Percentiles rank a stretch among this genome's conserved stretches.
Evolutionary conservation across 2,113 vertebrate species (phyloP).

Genomic region (Ctenomys sociabilis): DNA sequence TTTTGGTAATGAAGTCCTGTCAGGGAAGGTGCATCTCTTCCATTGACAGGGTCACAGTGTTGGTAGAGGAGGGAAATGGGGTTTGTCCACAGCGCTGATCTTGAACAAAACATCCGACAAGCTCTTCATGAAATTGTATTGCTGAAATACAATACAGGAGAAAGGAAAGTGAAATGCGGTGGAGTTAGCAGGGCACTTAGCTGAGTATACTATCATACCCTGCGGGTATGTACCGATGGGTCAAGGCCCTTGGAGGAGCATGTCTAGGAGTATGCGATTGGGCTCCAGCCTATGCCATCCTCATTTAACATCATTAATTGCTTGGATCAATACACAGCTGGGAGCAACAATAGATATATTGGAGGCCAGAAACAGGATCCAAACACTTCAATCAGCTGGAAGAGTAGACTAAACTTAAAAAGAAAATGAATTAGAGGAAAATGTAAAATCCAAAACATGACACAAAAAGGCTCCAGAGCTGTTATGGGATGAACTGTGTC

Average conservation of each 20-base stretch:
- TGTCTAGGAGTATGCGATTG: not conserved
- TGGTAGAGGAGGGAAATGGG: not conserved
- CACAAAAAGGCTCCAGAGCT: not conserved
- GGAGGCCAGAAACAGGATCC: conserved; percentile 6
- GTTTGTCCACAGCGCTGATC: not conserved
- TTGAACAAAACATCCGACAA: conserved; percentile 53
- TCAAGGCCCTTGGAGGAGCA: not conserved
- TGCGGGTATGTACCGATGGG: not conserved
- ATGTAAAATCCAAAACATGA: not conserved
- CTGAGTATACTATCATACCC: not conserved
- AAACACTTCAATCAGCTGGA: not conserved
- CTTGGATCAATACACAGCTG: not conserved
- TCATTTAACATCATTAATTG: not conserved
- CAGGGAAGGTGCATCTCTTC: conserved; percentile 42
- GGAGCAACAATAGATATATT: not conserved
- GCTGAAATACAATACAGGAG: not conserved
- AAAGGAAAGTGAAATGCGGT: not conserved
- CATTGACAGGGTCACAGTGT: conserved; percentile 44
- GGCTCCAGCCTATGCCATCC: not conserved
- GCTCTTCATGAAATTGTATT: not conserved
- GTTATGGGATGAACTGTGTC: not conserved
- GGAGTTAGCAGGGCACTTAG: not conserved
- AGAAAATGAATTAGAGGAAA: not conserved
- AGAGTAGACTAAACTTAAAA: not conserved
- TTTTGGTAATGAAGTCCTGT: conserved; percentile 34